These are phyloP conservation scores for Chorisops tibialis DNA, from an alignment of 2,888 invertebrate genomes.

Conservation along the genomic window DNA sequence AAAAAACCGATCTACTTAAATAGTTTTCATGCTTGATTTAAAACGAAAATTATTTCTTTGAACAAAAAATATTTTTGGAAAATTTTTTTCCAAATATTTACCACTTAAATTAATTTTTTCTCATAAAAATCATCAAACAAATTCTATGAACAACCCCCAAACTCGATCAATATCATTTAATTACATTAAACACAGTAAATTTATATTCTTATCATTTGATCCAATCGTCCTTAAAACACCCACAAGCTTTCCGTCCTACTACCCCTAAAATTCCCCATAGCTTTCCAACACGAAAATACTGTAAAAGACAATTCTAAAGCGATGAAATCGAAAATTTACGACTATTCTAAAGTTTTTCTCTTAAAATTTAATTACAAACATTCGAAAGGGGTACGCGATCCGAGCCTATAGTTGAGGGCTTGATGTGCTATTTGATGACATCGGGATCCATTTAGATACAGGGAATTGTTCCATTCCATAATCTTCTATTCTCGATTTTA, in stretches of 20 bases:
- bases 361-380: conserved; percentile 31
- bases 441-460: conserved; percentile 28
- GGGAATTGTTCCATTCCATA: conserved; percentile 18
- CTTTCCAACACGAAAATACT: background rate
- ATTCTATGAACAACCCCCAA: too few relatives aligned
- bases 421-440: conserved; percentile 29
- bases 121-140: too few relatives aligned
- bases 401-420: background rate
- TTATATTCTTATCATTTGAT: conserved; percentile 8
- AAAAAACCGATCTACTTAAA: too few relatives aligned
- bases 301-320: conserved; percentile 2
- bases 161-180: conserved; percentile 9
- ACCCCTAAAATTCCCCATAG: too few relatives aligned
- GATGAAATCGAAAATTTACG: conserved; percentile 34
- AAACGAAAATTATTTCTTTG: too few relatives aligned
- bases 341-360: conserved; percentile 30
- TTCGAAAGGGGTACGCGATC: conserved; percentile 4
- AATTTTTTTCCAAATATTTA: too few relatives aligned
- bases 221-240: background rate
- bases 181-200: conserved; percentile 4
- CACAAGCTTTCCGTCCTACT: background rate
- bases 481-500: background rate
- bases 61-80: too few relatives aligned
- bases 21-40: too few relatives aligned
- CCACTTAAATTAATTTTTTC: too few relatives aligned